Conservation (phyloP, 2,888 invertebrate species). For the Phania funesta region DNA sequence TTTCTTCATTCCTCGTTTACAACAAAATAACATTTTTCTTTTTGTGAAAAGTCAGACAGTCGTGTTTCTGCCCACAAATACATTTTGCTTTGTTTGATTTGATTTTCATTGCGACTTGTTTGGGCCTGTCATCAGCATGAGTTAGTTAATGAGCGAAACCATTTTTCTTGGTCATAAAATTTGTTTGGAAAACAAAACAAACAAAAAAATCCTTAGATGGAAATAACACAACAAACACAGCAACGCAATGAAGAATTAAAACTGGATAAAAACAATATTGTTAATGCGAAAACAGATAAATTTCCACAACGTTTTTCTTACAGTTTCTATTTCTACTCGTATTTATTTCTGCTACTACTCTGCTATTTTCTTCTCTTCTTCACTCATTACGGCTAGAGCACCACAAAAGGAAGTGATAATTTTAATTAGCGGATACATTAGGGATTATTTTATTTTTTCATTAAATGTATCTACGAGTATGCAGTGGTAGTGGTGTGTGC, state of each 20-base stretch:
- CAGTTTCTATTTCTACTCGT: not conserved
- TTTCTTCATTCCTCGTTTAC: not conserved
- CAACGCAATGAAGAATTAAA: constrained; percentile 1
- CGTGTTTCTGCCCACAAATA: not conserved
- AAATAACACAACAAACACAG: constrained; percentile 5
- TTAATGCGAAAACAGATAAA: constrained; percentile 38
- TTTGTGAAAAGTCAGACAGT: not conserved
- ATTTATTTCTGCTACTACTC: not conserved
- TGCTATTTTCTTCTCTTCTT: not conserved
- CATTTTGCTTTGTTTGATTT: constrained; percentile 23
- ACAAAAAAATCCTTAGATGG: constrained; percentile 8
- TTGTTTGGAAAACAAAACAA: constrained; percentile 12
- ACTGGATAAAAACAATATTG: not conserved
- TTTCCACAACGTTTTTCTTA: constrained; percentile 18
- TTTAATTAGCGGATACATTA: constrained; percentile 62
- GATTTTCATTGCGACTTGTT: constrained; percentile 21
- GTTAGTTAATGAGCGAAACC: constrained; percentile 62
- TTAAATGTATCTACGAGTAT: not conserved
- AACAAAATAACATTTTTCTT: not conserved
- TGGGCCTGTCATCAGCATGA: constrained; percentile 45
- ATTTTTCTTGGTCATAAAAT: constrained; percentile 54
- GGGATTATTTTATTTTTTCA: constrained; percentile 9
- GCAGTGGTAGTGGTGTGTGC: not conserved
- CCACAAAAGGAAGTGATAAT: constrained; percentile 57
- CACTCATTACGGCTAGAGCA: not conserved